phyloP scores from a whole-genome alignment of 1,140 invertebrate genomes.

The Procambarus virginalis region DNA sequence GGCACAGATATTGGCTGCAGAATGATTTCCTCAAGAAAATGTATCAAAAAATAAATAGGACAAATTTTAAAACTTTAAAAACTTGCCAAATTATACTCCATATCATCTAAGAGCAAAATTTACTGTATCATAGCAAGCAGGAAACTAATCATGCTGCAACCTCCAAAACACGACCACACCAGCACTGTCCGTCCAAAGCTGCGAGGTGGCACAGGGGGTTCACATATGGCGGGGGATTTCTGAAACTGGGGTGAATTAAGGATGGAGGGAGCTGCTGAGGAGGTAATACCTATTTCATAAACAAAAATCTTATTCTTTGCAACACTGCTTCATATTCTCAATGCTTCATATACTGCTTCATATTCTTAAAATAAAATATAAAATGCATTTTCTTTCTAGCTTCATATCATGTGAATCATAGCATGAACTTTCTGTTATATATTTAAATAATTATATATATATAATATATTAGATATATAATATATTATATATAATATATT shows the following conservation, averaged over 20 bases:
- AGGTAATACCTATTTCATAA: slow-evolving; percentile 20
- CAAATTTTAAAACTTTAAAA: not conserved
- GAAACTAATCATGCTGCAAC: slow-evolving; percentile 25
- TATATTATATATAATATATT: no score
- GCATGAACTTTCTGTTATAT: no score
- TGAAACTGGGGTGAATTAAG: slow-evolving; percentile 28
- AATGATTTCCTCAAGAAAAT: slow-evolving; percentile 10
- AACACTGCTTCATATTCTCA: not conserved
- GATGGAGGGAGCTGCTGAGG: slow-evolving; percentile 31
- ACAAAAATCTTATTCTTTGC: not conserved
- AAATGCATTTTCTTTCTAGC: not conserved
- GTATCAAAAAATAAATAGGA: not conserved
- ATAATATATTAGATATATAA: no score
- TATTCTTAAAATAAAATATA: not conserved
- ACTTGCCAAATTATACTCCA: not conserved
- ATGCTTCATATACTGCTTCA: not conserved
- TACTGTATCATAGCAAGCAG: not conserved
- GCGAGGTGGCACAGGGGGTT: slow-evolving; percentile 62
- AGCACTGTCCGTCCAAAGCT: slow-evolving; percentile 58
- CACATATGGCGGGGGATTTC: slow-evolving; percentile 58
- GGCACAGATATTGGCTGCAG: slow-evolving; percentile 45
- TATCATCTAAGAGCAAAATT: not conserved
- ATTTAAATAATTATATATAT: no score
- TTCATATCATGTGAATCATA: not conserved
- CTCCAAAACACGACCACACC: slow-evolving; percentile 44